phyloP scores from a whole-genome alignment of 2,113 vertebrate species.

The Scomber scombrus region DNA sequence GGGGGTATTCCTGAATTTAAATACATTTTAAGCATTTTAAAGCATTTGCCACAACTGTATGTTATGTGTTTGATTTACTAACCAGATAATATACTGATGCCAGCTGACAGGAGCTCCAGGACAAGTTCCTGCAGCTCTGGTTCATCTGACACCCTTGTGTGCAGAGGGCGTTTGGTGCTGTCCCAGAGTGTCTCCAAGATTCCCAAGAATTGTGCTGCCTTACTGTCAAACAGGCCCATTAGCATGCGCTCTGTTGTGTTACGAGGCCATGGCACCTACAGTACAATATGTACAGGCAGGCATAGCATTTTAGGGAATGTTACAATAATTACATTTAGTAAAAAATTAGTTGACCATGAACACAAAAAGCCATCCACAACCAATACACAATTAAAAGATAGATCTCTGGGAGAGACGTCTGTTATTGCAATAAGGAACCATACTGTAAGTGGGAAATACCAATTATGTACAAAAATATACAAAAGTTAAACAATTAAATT shows the following conservation, averaged over 20 bases:
- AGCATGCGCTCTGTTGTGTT: conserved; percentile 86
- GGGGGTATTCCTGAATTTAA: neutral
- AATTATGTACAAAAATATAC: neutral
- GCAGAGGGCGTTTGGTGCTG: conserved; percentile 78
- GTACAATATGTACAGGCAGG: conserved; percentile 22
- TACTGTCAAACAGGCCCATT: conserved; percentile 88
- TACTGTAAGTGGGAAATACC: neutral
- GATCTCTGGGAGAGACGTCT: neutral
- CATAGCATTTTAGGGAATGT: neutral
- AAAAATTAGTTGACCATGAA: neutral
- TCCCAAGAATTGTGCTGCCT: conserved; percentile 89
- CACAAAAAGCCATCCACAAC: neutral
- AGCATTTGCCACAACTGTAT: neutral
- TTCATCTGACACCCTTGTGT: conserved; percentile 84
- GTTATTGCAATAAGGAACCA: neutral
- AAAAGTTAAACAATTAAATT: too few species aligned
- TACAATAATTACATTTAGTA: neutral
- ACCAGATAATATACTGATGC: conserved; percentile 91
- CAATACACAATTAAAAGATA: neutral
- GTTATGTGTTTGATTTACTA: conserved; percentile 20
- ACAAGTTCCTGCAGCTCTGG: conserved; percentile 84
- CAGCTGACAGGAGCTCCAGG: conserved; percentile 91
- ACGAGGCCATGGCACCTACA: conserved; percentile 87
- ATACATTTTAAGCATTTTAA: neutral
- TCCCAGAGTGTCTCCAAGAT: conserved; percentile 91